Base-by-base conservation (phyloP, 2,888 invertebrate genomes). In the Gasteruption jaculator region DNA sequence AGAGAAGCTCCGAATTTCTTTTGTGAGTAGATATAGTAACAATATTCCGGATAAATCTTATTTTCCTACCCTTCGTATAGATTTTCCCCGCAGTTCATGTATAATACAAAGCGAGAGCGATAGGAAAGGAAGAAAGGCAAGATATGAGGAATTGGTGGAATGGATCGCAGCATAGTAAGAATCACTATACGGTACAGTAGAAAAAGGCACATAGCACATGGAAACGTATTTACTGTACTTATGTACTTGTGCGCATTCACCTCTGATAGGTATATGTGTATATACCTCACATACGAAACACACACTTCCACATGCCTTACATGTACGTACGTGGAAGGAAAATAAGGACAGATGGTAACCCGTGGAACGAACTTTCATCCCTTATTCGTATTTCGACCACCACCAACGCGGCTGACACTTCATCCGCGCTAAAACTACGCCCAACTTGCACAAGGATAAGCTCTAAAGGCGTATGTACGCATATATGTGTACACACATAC, bases 291-390 rank as follows among this genome's bases (percentile, higher is more conserved):
- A n/a, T n/a, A n/a, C n/a, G n/a, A n/a, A n/a, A n/a, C n/a, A n/a
- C n/a, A n/a, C n/a, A n/a, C n/a, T n/a, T n/a, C n/a, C n/a, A n/a
- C n/a, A n/a, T n/a, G 15, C 19, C 24, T 30, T 33, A 14, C 8
- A 20, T n/a, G n/a, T n/a, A n/a, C 48, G 50, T 56, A 50, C 40
- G 25, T 24, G n/a, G n/a, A n/a, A 43, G 39, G 43, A 49, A 58
- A 62, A 57, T 54, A 56, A 48, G 61, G 63, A 64, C 67, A 67
- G 67, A 67, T 68, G 67, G 67, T n/a, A n/a, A n/a, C n/a, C n/a
- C n/a, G n/a, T n/a, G n/a, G n/a, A n/a, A n/a, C 48, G 52, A 52
- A 41, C 35, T 44, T 41, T 11, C 44, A 34, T 46, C 45, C 35
- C 42, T 43, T 39, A 15, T 45, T 52, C 30, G 43, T 52, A 19